phyloP scores from a whole-genome alignment of 1,140 invertebrate genomes.

The Acyrthosiphon pisum region DNA sequence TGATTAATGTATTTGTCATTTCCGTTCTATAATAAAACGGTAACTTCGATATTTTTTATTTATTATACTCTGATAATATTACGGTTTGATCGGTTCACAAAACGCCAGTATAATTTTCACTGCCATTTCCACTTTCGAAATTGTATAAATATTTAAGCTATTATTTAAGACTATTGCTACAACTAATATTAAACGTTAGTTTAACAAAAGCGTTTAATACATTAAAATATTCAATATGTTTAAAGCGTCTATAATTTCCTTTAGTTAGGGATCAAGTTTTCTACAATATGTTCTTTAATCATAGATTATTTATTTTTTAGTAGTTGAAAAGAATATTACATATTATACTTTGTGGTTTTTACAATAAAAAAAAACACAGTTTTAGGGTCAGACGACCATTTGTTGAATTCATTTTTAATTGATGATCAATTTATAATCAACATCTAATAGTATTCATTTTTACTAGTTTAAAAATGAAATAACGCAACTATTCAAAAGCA shows the following conservation, averaged over 20 bases:
- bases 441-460: neutral
- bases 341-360: too few species aligned
- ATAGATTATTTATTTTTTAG: too few species aligned
- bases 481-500: neutral
- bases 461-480: neutral
- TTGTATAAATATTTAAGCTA: neutral
- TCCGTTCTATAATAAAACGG: neutral
- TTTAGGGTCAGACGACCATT: too few species aligned
- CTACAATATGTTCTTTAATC: too few species aligned
- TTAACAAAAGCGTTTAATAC: neutral
- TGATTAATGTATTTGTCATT: constrained; percentile 18
- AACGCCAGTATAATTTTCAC: neutral
- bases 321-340: too few species aligned
- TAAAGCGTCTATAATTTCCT: neutral
- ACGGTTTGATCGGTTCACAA: neutral
- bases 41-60: neutral
- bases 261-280: neutral
- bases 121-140: neutral
- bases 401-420: neutral
- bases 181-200: neutral
- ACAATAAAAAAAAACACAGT: too few species aligned
- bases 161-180: neutral
- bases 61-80: constrained; percentile 8
- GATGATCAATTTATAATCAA: neutral
- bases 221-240: neutral